Evolutionary conservation across 2,888 invertebrate genomes (phyloP).

Genomic region (Opisthograptis luteolata): DNA sequence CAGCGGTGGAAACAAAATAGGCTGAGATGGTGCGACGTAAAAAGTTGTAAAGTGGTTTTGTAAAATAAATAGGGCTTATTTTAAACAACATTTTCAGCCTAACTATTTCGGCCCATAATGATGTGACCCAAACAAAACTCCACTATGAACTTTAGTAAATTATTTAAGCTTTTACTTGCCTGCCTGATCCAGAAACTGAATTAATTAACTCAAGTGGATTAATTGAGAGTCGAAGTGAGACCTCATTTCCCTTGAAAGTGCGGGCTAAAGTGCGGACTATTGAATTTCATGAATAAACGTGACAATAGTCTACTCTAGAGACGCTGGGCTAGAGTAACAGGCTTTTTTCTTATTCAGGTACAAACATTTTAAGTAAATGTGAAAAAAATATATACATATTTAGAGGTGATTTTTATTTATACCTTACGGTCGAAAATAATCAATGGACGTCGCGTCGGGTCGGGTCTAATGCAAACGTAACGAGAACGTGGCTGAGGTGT

Average conservation of each 20-base stretch:
- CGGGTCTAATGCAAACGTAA: no score
- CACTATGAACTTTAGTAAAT: slow-evolving; percentile 13
- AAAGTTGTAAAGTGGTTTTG: no score
- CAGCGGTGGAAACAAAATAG: no score
- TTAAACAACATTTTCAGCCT: slow-evolving; percentile 6
- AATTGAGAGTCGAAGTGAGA: slow-evolving; percentile 32
- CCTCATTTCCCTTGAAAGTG: slow-evolving; percentile 34
- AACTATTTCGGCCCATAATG: slow-evolving; percentile 2
- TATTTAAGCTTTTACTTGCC: slow-evolving; percentile 14
- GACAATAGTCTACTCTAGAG: slow-evolving; percentile 6
- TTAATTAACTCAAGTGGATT: slow-evolving; percentile 31
- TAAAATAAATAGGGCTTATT: no score
- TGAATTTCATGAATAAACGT: slow-evolving; percentile 30
- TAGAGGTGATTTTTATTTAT: no score
- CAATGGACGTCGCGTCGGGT: no score
- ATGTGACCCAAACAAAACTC: background rate
- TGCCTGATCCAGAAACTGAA: slow-evolving; percentile 23
- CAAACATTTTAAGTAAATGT: no score
- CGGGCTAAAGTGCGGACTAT: slow-evolving; percentile 22
- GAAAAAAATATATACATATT: no score
- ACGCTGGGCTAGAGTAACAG: background rate
- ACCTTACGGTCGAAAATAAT: no score
- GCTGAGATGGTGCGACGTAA: no score
- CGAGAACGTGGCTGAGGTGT: no score
- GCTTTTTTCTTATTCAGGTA: no score